These are phyloP conservation scores for Sciaenops ocellatus DNA, from an alignment of 2,797 vertebrate species.

Conservation along the genomic window DNA sequence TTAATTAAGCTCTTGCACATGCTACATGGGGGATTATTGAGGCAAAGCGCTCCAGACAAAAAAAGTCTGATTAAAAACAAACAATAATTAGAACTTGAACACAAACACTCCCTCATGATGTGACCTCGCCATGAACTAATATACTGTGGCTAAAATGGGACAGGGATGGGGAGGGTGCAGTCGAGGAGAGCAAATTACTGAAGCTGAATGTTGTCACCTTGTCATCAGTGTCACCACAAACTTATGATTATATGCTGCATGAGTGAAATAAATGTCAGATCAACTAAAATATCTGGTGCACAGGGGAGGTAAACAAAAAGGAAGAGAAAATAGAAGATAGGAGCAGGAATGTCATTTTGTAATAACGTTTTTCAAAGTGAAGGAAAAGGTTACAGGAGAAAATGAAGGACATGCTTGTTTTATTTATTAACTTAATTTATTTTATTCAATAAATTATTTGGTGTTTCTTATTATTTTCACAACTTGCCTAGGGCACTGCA, in stretches of 20 bases:
- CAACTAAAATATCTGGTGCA: conserved; percentile 23
- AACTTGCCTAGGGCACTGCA: background rate
- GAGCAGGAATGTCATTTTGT: background rate
- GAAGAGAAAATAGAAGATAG: background rate
- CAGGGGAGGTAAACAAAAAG: background rate
- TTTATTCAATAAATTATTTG: background rate
- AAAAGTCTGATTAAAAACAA: conserved; percentile 52
- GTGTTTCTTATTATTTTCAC: background rate
- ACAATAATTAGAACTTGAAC: conserved; percentile 41
- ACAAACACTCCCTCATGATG: conserved; percentile 28
- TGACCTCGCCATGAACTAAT: conserved; percentile 45
- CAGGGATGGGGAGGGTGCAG: background rate
- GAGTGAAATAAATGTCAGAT: conserved; percentile 50
- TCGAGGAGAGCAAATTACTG: conserved; percentile 22
- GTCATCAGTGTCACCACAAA: conserved; percentile 43
- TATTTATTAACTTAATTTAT: background rate
- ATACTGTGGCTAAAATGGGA: conserved; percentile 34
- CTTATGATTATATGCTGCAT: conserved; percentile 33
- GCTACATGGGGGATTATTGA: conserved; percentile 21
- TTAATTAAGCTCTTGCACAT: conserved; percentile 30
- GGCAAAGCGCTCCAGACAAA: conserved; percentile 34
- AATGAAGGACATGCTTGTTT: background rate
- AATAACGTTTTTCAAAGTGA: background rate
- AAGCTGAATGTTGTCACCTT: conserved; percentile 50
- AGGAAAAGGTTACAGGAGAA: background rate